Conservation (phyloP, 2,113 vertebrate species). For the Triplophysa rosa region DNA sequence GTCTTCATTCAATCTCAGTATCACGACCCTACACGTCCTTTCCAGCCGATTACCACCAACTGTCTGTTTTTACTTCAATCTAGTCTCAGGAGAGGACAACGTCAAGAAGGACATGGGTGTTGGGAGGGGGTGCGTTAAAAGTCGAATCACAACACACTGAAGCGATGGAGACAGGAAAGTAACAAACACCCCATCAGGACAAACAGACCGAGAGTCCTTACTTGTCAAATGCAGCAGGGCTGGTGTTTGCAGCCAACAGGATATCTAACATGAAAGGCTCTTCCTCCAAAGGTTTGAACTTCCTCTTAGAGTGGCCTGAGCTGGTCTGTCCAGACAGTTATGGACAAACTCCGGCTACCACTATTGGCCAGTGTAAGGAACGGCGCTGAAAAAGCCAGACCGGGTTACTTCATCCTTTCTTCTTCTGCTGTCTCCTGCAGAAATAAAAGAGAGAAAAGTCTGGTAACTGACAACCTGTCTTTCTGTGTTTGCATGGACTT, state of each 20-base stretch:
- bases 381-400: slow-evolving; percentile 11
- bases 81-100: slow-evolving; percentile 48
- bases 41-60: slow-evolving; percentile 52
- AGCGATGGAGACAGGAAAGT: slow-evolving; percentile 43
- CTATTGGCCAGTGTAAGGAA: slow-evolving; percentile 15
- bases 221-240: slow-evolving; percentile 60
- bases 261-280: slow-evolving; percentile 63
- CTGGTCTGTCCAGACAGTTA: slow-evolving; percentile 59
- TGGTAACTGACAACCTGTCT: slow-evolving; percentile 70
- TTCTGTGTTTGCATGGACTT: slow-evolving; percentile 62
- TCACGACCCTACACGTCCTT: slow-evolving; percentile 53
- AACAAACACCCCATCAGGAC: slow-evolving; percentile 1
- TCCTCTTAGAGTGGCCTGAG: slow-evolving; percentile 52
- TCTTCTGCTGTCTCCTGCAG: slow-evolving; percentile 55
- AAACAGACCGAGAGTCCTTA: slow-evolving; percentile 48
- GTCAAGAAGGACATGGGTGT: slow-evolving; percentile 31
- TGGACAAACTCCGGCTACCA: slow-evolving; percentile 58
- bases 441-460: slow-evolving; percentile 50
- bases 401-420: slow-evolving; percentile 45
- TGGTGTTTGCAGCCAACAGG: slow-evolving; percentile 53
- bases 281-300: slow-evolving; percentile 46
- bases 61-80: slow-evolving; percentile 49
- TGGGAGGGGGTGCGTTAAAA: slow-evolving; percentile 51
- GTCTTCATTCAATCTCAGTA: slow-evolving; percentile 6
- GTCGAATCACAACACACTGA: slow-evolving; percentile 36